Evolutionary conservation across 2,113 vertebrate species (phyloP).

Genomic region (Siniperca chuatsi): DNA sequence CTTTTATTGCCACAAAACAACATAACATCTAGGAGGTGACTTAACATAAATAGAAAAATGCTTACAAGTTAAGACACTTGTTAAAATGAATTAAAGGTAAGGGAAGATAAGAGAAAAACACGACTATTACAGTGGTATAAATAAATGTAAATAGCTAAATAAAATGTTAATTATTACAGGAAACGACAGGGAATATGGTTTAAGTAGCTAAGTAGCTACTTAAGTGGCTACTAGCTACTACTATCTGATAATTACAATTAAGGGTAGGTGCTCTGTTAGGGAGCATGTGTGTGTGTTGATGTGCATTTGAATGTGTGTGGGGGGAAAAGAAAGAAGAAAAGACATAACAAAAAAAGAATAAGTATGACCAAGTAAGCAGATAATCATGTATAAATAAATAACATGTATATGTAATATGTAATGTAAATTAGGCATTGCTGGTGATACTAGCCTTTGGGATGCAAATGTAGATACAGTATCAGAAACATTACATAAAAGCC

Average conservation of each 20-base stretch:
- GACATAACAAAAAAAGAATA: conserved; percentile 17
- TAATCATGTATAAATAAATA: conserved; percentile 9
- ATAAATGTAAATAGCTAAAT: not conserved
- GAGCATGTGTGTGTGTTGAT: conserved; percentile 17
- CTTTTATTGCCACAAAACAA: conserved; percentile 58
- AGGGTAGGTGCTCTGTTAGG: conserved; percentile 3
- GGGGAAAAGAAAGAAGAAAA: not conserved
- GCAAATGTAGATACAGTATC: not conserved
- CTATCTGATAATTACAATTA: conserved; percentile 1
- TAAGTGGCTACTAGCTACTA: not conserved
- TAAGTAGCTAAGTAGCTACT: not conserved
- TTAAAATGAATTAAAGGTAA: not conserved
- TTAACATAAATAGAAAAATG: not conserved
- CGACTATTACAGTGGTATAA: conserved; percentile 3
- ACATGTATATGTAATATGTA: not conserved
- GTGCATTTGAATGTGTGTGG: not conserved
- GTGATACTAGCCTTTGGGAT: not conserved
- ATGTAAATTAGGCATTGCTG: not conserved
- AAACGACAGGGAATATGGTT: not conserved
- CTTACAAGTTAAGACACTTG: not conserved
- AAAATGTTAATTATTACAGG: not conserved
- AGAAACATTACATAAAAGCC: not conserved
- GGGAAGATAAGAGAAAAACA: not conserved
- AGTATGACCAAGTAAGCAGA: conserved; percentile 20
- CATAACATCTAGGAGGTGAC: not conserved